Conservation (phyloP, 2,113 vertebrate genomes). For the Chloroceryle aenea region DNA sequence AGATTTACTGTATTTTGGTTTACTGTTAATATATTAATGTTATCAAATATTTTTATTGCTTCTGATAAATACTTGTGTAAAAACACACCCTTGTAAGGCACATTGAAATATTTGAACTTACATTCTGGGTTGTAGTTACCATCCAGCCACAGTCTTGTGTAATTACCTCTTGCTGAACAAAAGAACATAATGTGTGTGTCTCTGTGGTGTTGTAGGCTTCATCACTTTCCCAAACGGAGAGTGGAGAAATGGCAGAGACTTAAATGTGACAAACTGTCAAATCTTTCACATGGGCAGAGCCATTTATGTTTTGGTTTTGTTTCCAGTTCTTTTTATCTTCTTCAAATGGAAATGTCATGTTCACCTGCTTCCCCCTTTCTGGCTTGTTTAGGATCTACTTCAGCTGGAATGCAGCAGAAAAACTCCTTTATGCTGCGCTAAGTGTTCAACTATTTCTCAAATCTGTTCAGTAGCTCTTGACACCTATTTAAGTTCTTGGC, state of each 20-base stretch:
- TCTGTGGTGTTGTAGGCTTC: not conserved
- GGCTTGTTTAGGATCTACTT: not conserved
- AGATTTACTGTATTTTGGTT: not conserved
- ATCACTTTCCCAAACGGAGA: not conserved
- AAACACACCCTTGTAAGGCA: no score
- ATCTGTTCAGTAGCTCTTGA: not conserved
- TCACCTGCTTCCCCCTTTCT: not conserved
- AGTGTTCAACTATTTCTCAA: not conserved
- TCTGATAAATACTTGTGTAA: not conserved
- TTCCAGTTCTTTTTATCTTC: not conserved
- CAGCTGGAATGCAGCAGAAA: not conserved
- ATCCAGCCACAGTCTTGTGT: not conserved
- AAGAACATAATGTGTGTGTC: not conserved
- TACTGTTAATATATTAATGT: not conserved
- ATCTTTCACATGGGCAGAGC: not conserved
- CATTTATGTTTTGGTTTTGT: not conserved
- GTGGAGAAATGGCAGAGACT: not conserved
- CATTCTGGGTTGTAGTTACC: not conserved
- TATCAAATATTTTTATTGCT: not conserved
- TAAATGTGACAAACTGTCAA: not conserved
- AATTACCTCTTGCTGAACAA: conserved; percentile 37
- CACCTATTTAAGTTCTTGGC: not conserved
- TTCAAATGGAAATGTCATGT: not conserved
- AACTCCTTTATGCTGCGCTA: not conserved
- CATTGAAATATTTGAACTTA: no score